Conservation (phyloP, 2,797 vertebrate genomes). For the Gymnocypris eckloni region DNA sequence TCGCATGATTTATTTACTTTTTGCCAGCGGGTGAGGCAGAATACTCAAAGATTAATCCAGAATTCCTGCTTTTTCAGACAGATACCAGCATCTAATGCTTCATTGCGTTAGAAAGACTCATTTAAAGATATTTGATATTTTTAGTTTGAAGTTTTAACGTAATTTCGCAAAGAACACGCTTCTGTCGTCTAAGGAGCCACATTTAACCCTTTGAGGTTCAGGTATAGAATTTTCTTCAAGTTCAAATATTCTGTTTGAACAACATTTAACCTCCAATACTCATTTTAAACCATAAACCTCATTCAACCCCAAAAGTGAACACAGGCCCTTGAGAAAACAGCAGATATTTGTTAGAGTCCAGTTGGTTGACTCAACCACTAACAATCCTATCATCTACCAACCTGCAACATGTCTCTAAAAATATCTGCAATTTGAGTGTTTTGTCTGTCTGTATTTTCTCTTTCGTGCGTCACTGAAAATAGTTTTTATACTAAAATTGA, state of each 20-base stretch:
- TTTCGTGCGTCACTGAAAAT: neutral
- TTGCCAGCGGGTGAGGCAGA: slow-evolving; percentile 47
- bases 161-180: neutral
- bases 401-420: neutral
- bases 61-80: slow-evolving; percentile 22
- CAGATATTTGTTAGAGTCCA: neutral
- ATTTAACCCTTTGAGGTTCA: neutral
- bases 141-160: neutral
- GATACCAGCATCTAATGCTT: neutral
- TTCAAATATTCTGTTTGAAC: neutral
- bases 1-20: slow-evolving; percentile 68
- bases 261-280: neutral
- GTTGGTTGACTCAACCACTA: neutral
- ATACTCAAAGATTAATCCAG: slow-evolving; percentile 43
- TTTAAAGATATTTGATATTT: slow-evolving; percentile 1
- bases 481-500: neutral
- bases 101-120: neutral
- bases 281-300: neutral
- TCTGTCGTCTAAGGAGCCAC: neutral
- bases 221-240: neutral
- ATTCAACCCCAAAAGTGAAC: neutral
- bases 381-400: neutral
- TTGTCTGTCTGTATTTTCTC: neutral
- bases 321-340: neutral
- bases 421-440: neutral